Percentiles rank a stretch among this genome's conserved stretches.
Evolutionary conservation across 2,797 vertebrate genomes (phyloP).

Genomic region (Chelon auratus): DNA sequence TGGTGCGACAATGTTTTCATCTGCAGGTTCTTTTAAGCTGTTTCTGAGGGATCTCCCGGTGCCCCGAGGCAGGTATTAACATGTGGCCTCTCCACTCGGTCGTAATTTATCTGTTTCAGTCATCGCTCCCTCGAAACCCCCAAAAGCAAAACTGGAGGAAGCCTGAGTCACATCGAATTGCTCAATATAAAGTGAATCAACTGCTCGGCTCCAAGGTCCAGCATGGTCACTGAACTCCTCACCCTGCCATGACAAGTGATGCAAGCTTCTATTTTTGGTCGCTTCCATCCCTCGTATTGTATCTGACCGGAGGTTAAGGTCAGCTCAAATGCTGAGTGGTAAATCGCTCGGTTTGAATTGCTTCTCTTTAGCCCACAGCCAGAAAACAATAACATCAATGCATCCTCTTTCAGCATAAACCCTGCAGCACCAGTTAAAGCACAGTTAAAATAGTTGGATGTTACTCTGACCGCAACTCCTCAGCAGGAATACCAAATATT

Average conservation of each 20-base stretch:
- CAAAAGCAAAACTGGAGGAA: background rate
- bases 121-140: background rate
- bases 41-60: slow-evolving; percentile 11
- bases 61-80: background rate
- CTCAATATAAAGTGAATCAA: slow-evolving; percentile 19
- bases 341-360: slow-evolving; percentile 11
- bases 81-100: background rate
- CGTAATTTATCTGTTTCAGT: slow-evolving; percentile 2
- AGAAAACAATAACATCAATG: background rate
- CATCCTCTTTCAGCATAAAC: background rate
- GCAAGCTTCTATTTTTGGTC: slow-evolving; percentile 24
- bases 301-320: slow-evolving; percentile 22
- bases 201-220: slow-evolving; percentile 23
- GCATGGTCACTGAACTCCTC: slow-evolving; percentile 26
- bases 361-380: background rate
- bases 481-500: slow-evolving; percentile 19
- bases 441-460: background rate
- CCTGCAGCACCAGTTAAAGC: background rate
- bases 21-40: slow-evolving; percentile 7
- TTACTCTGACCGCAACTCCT: slow-evolving; percentile 9
- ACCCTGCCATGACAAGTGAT: slow-evolving; percentile 12
- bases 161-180: slow-evolving; percentile 9
- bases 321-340: slow-evolving; percentile 2
- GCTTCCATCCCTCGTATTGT: slow-evolving; percentile 1
- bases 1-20: background rate